Conservation (phyloP, 2,888 invertebrate genomes). For the Sarcophaga subvicina region DNA sequence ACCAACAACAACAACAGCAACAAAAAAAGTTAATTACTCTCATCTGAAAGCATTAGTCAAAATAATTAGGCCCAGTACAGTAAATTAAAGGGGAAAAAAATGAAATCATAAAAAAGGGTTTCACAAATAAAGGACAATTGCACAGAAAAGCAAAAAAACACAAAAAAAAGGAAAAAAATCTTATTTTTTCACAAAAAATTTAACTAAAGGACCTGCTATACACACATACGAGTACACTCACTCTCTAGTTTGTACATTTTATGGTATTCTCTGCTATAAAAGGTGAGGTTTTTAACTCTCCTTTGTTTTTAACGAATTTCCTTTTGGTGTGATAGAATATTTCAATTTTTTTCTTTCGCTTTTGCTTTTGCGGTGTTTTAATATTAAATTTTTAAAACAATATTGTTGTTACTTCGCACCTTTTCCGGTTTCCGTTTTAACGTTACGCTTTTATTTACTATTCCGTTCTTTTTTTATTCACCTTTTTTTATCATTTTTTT, state of each 20-base stretch:
- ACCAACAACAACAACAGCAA: neutral
- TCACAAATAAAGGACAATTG: slow-evolving; percentile 19
- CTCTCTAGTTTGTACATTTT: slow-evolving; percentile 14
- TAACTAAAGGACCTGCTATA: slow-evolving; percentile 28
- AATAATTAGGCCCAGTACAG: slow-evolving; percentile 60
- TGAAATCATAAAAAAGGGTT: slow-evolving; percentile 49
- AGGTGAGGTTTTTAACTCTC: slow-evolving; percentile 53
- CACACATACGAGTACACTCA: neutral
- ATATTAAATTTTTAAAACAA: slow-evolving; percentile 63
- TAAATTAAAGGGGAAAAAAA: neutral
- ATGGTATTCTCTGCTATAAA: neutral
- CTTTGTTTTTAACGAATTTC: neutral
- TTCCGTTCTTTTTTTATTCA: slow-evolving; percentile 35
- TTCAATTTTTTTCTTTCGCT: slow-evolving; percentile 19
- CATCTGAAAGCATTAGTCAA: slow-evolving; percentile 66
- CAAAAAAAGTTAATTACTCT: slow-evolving; percentile 67
- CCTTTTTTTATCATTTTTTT: slow-evolving; percentile 17
- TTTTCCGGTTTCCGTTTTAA: slow-evolving; percentile 74
- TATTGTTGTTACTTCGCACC: slow-evolving; percentile 74
- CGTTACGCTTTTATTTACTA: slow-evolving; percentile 63
- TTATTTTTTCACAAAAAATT: slow-evolving; percentile 17
- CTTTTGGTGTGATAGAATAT: neutral
- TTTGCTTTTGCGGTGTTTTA: no score
- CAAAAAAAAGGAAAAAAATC: slow-evolving; percentile 35
- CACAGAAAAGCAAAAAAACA: neutral